Evolutionary conservation across 2,113 vertebrate species (phyloP).

Genomic region (Dicerorhinus sumatrensis): DNA sequence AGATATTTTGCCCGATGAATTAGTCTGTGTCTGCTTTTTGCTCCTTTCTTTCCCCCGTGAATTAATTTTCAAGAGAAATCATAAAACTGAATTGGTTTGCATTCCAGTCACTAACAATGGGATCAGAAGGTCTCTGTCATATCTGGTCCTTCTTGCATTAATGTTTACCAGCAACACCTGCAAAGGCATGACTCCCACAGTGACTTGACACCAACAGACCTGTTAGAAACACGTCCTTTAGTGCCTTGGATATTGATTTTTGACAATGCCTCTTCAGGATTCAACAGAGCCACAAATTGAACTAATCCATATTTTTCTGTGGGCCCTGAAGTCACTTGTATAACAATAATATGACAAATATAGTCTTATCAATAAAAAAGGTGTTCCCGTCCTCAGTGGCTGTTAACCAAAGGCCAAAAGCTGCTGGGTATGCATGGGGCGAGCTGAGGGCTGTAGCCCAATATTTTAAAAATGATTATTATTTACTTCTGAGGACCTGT

Average conservation of each 20-base stretch:
- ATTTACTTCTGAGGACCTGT: neutral
- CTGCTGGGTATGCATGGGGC: neutral
- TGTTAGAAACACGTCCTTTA: neutral
- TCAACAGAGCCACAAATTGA: constrained; percentile 18
- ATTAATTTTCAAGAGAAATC: constrained; percentile 15
- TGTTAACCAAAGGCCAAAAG: neutral
- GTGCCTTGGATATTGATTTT: neutral
- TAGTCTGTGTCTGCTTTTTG: neutral
- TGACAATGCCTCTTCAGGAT: neutral
- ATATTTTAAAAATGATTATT: neutral
- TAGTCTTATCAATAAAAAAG: neutral
- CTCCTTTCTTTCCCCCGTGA: neutral
- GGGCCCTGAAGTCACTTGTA: neutral
- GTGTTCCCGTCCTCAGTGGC: neutral
- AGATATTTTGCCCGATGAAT: neutral
- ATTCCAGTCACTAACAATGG: neutral
- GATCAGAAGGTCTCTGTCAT: neutral
- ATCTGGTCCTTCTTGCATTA: neutral
- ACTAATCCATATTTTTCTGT: constrained; percentile 21
- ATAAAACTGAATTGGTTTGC: neutral
- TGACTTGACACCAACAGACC: neutral
- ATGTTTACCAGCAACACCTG: neutral
- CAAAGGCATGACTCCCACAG: neutral
- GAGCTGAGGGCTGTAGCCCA: neutral
- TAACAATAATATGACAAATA: neutral